Base-by-base conservation (phyloP, 2,888 invertebrate species). In the Meliscaeva auricollis region DNA sequence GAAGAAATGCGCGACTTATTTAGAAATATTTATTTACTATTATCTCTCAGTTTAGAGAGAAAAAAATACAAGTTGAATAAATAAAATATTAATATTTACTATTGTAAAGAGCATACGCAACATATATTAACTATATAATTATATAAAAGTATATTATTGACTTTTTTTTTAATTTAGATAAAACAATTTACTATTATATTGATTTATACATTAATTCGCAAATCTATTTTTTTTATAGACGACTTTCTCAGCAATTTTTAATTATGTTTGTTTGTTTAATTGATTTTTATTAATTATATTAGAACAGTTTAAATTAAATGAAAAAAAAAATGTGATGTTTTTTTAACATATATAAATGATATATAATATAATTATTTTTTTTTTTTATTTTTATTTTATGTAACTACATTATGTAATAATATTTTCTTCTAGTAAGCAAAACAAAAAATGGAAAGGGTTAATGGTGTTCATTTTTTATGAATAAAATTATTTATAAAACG, bases 391-490 rank as follows among this genome's bases (percentile, higher is more conserved):
- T 66, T 35, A 35, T 50, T 66, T 20, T 50, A 66, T 64, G 46
- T 66, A 66, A 66, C 32, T 48, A 44, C 52, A 15, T 46, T 52
- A 52, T 30, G 32, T 30, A 17, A 54, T 58, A 35, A 58, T 58
- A 38, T 58, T 58, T 38, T 58, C 58, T 35, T 58, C 7, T 32
- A 64, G 30, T 81, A 72, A 77, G 66, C 35, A 64, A 73, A 80
- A 70, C 56, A 48, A 81, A 77, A 56, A 54, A 54, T 58, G 66
- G 66, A 69, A 80, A 76, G 80, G 80, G 85, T 78, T 84, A 79
- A 79, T 79, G 84, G 84, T 84, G 84, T 84, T 84, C 84, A 84
- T 84, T 84, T 84, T 69, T 64, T 79, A 84, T 84, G 79, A 84
- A 84, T 84, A 84, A 84, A 84, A 75, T 84, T 70, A 84, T 84